These are phyloP conservation scores for Pocillopora meandrina DNA, from an alignment of 92 coral and sea anemone species.

Conservation along the genomic window DNA sequence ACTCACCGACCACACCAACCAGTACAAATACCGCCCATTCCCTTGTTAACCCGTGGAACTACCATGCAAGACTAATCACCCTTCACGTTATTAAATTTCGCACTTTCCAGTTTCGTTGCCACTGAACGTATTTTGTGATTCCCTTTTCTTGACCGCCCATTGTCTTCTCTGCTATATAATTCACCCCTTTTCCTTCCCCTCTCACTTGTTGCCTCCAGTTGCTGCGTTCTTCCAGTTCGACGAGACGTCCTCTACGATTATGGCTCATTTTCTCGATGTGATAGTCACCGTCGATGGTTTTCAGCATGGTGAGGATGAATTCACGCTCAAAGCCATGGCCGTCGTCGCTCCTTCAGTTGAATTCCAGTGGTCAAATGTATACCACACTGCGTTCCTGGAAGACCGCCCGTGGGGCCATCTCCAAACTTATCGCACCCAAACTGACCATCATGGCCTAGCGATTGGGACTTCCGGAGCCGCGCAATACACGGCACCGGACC, in stretches of 20 bases:
- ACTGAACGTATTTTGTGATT: too few relatives aligned
- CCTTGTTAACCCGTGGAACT: neutral
- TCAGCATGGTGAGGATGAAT: too few relatives aligned
- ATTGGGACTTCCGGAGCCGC: neutral
- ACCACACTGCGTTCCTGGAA: neutral
- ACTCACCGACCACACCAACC: neutral
- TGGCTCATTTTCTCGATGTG: neutral
- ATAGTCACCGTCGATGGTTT: neutral
- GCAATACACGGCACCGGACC: neutral
- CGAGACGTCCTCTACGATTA: too few relatives aligned
- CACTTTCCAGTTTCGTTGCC: neutral
- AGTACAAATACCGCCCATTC: neutral
- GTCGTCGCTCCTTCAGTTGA: neutral
- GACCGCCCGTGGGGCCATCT: neutral
- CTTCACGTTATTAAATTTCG: neutral
- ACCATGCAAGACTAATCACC: neutral
- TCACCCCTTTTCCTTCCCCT: too few relatives aligned
- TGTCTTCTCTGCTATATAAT: too few relatives aligned
- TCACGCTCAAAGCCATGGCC: neutral
- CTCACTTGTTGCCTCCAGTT: too few relatives aligned
- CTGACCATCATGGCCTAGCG: neutral
- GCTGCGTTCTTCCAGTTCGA: too few relatives aligned
- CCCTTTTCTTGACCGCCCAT: too few relatives aligned
- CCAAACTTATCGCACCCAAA: neutral
- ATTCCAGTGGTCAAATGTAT: neutral